Evolutionary conservation across 2,113 vertebrate genomes (phyloP), one percentile per base, ranked within the genome.

Genomic region (Anhinga rufa): DNA sequence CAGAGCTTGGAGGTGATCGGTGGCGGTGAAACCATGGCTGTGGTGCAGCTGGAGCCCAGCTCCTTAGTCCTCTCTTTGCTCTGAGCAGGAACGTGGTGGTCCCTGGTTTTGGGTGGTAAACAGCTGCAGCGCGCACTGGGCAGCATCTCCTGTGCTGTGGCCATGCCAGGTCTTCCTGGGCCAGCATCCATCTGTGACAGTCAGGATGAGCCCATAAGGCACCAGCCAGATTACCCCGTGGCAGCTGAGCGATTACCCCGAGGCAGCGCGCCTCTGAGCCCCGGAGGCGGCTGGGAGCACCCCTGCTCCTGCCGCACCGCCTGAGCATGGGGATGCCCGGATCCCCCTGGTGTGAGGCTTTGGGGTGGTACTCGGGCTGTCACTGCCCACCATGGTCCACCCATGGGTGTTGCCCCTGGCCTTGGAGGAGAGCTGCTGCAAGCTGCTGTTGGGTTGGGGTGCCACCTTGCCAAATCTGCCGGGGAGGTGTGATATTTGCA

Each of bases 81-180:
- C 81, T 28, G 38, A 78, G 78, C 42, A n/a, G 71, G 40, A 80
- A 81, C 18, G 8, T 9, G 20, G 24, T 0, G 0, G 52, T 52
- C 36, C 44, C 15, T 61, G 75, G 8, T 16, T 94, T 76, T n/a
- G 44, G 34, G 36, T 69, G 65, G n/a, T 14, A 20, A 40, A 20
- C 15, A 52, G 40, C 48, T 62, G 52, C 42, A 42, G 34, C 2
- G 5, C 32, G 51, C 0, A 6, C 49, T 57, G 57, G 71, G 76
- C 36, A 38, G 46, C 46, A 36, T 57, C 51, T 65, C 29, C 46
- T 1, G 5, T 21, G 40, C 31, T 60, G 62, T 51, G 55, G 61
- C 66, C 12, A 0, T 55, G 29, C 80, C 0, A 1, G 14, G 13
- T 76, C 10, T 72, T 32, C 49, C 15, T 9, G n/a, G n/a, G 32